These are phyloP conservation scores for Apeltes quadracus DNA, from an alignment of 2,113 vertebrate species.

Conservation along the genomic window DNA sequence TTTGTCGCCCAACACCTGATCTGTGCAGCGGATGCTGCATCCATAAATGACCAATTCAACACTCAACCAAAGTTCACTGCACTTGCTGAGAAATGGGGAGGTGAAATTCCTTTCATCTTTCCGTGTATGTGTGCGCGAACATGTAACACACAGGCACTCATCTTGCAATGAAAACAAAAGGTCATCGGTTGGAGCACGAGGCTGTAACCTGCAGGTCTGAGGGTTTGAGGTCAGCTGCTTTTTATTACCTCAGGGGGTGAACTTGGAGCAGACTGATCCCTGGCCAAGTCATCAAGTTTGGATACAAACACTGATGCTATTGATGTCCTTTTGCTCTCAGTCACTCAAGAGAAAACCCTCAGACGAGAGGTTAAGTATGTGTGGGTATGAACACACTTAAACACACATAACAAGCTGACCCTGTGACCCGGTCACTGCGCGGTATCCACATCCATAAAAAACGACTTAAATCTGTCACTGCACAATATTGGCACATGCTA, in stretches of 20 bases:
- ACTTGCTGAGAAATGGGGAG: constrained; percentile 60
- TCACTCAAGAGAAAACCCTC: constrained; percentile 27
- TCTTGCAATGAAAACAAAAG: constrained; percentile 74
- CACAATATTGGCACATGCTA: constrained; percentile 43
- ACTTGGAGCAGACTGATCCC: constrained; percentile 70
- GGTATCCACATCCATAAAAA: constrained; percentile 31
- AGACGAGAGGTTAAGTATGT: constrained; percentile 11
- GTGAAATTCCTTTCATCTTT: constrained; percentile 71
- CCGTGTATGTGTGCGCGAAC: constrained; percentile 44
- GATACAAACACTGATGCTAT: constrained; percentile 59
- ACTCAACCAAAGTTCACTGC: constrained; percentile 31
- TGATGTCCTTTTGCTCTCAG: constrained; percentile 52
- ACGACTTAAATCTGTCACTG: constrained; percentile 26
- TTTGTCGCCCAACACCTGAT: constrained; percentile 4
- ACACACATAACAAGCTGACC: constrained; percentile 22
- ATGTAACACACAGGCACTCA: constrained; percentile 69
- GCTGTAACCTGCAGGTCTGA: constrained; percentile 66
- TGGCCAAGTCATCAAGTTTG: constrained; percentile 56
- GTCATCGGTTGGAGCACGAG: constrained; percentile 62
- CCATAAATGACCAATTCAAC: constrained; percentile 16
- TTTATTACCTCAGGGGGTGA: constrained; percentile 67
- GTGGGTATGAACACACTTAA: constrained; percentile 17
- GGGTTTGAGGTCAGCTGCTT: constrained; percentile 77
- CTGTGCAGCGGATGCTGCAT: not conserved
- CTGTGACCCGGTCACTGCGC: constrained; percentile 38